phyloP scores from a whole-genome alignment of 2,888 invertebrate genomes.

The Diarsia brunnea region DNA sequence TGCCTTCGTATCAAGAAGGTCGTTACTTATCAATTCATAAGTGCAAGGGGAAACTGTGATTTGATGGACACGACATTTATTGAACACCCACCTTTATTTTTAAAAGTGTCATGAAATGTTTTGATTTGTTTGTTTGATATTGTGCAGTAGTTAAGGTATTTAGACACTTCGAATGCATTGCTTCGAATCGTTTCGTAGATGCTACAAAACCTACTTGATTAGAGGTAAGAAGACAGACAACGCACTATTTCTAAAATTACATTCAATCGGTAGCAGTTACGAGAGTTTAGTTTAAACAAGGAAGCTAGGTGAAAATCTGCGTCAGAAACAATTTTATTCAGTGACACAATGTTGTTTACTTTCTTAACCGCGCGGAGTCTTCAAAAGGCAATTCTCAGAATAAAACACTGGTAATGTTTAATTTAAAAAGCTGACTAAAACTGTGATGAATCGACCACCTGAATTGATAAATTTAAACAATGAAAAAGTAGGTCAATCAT shows the following conservation, averaged over 20 bases:
- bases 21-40: conserved; percentile 71
- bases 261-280: not conserved
- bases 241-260: not conserved
- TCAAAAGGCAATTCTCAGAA: conserved; percentile 6
- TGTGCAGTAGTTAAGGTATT: not conserved
- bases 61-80: conserved; percentile 40
- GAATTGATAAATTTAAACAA: conserved; percentile 25
- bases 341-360: not conserved
- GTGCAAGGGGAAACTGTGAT: conserved; percentile 64
- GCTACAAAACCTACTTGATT: not conserved
- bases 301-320: not conserved
- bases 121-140: not conserved
- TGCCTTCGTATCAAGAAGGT: conserved; percentile 75
- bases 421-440: conserved; percentile 1
- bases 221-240: not conserved
- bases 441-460: conserved; percentile 43
- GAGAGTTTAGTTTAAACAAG: not conserved
- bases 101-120: not conserved
- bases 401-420: conserved; percentile 13
- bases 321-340: not conserved
- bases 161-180: not conserved
- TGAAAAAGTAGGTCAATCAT: conserved; percentile 36
- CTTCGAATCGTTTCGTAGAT: not conserved
- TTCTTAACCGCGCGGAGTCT: conserved; percentile 9
- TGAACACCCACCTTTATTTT: conserved; percentile 11